Evolutionary conservation across 64 coral and sea anemone genomes (phyloP), one percentile per base, ranked within the genome.

Genomic region (Actinia equina): DNA sequence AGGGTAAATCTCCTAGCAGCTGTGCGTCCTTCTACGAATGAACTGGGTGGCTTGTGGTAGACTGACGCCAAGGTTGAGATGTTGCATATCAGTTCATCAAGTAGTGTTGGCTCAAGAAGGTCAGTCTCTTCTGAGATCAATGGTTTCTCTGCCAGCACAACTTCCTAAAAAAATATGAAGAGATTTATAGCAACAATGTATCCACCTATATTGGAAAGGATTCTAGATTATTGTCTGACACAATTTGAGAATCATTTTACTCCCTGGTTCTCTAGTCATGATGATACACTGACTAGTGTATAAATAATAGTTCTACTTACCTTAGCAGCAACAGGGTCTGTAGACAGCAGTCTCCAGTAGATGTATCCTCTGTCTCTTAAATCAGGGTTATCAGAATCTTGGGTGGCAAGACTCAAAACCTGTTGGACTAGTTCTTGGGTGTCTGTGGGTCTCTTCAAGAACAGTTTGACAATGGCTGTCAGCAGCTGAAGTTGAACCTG

Each of bases 91-190:
- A 99, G 88, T 80, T 99, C 97, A 87, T 99, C 97, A 44, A 99
- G 70, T 19, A 99, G 55, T 14, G 97, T 99, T 2, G 97, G 97
- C 19, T 99, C 97, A 46, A 99, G 84, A 0, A 99, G 76, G 69
- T 99, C 97, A 44, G 97, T 99, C 62, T 99, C 97, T 82, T 99
- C 97, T 57, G 97, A 99, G 62, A 99, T 99, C 74, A 99, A 69
- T 20, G 97, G 97, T 42, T 99, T 99, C 69, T 99, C 97, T 43
- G 93, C 97, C 82, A 99, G 71, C 37, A 99, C 97, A 71, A 99
- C 97, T 93, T 99, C 97, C 97, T 99, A 43, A 20, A 89, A 79
- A 42, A 52, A 81, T 41, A 83, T 17, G 18, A 65, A 44, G 9
- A 65, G 30, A 57, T 9, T n/a, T n/a, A n/a, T n/a, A n/a, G n/a